phyloP scores from a whole-genome alignment of 2,797 vertebrate genomes.

The Pangasius sanitwongsei region DNA sequence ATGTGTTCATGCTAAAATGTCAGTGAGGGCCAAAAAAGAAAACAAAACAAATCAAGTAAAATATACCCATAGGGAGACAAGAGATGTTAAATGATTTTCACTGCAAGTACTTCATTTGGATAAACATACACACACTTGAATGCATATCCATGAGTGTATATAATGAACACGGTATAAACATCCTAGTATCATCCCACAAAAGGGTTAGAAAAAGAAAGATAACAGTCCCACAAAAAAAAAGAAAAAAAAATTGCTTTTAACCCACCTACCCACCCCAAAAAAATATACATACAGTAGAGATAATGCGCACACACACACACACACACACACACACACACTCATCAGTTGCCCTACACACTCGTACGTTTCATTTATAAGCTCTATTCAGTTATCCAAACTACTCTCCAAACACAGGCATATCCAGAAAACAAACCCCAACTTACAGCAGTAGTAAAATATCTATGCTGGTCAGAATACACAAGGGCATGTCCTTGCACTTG shows the following conservation, averaged over 20 bases:
- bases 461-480: constrained; percentile 53
- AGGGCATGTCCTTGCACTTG: constrained; percentile 41
- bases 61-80: background rate
- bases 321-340: constrained; percentile 57
- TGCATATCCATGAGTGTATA: constrained; percentile 75
- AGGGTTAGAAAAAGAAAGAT: background rate
- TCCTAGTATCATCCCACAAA: constrained; percentile 65
- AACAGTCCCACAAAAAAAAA: constrained; percentile 52
- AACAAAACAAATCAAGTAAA: constrained; percentile 45
- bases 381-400: constrained; percentile 72
- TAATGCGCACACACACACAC: constrained; percentile 64
- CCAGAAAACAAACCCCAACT: constrained; percentile 82
- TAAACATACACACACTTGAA: constrained; percentile 75
- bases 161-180: constrained; percentile 66
- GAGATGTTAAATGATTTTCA: constrained; percentile 57
- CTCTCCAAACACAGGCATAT: constrained; percentile 68
- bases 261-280: constrained; percentile 60
- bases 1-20: constrained; percentile 72
- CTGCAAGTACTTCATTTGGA: constrained; percentile 68
- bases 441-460: constrained; percentile 79
- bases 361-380: constrained; percentile 22
- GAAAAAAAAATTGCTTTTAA: constrained; percentile 69
- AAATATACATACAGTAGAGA: constrained; percentile 67
- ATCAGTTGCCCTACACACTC: constrained; percentile 56
- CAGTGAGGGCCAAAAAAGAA: constrained; percentile 64